Base-by-base conservation (phyloP, 2,113 vertebrate species). In the Kryptolebias marmoratus region DNA sequence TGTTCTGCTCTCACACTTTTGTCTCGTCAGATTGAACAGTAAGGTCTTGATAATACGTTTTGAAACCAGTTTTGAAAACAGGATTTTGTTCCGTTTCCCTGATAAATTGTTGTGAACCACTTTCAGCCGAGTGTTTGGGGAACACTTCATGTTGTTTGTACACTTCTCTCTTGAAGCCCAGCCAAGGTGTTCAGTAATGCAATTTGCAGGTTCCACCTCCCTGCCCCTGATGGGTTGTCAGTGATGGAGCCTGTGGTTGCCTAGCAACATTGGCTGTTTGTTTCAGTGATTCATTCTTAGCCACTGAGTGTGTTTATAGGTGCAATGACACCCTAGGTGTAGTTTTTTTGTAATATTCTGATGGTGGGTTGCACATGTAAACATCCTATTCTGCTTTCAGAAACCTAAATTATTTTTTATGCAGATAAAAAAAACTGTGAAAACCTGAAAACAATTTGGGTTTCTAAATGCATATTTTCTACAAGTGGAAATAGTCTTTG, bases 191-290 rank as follows among this genome's bases (percentile, higher is more conserved):
- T 85, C 64, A 71, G 71, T 73, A 69, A 80, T 77, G 64, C 50
- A 55, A 78, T 91, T 88, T 81, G 73, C 70, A 80, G 80, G 78
- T 74, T 71, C 77, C 80, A 54, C 86, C 90, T 81, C 62, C 60
- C 36, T 31, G 64, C 62, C 18, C 27, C 67, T 60, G 45, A 64
- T 18, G 67, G 45, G 65, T 54, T 77, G 60, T 68, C 72, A 56
- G 39, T 14, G 58, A 64, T 77, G 6, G 62, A 77, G 59, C 70
- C 42, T 31, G 30, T 36, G 52, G 84, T 86, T 80, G 79, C 86
- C 39, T 72, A n/a, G 89, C 83, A 88, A 88, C 84, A 62, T 66
- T 0, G 53, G 45, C 69, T 79, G 72, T 73, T 75, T 85, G 74
- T 83, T 75, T 58, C 75, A 47, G 2, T 63, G 82, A 68, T 75